Evolutionary conservation across 2,888 invertebrate genomes (phyloP).

Genomic region (Neocrepidodera transversa): DNA sequence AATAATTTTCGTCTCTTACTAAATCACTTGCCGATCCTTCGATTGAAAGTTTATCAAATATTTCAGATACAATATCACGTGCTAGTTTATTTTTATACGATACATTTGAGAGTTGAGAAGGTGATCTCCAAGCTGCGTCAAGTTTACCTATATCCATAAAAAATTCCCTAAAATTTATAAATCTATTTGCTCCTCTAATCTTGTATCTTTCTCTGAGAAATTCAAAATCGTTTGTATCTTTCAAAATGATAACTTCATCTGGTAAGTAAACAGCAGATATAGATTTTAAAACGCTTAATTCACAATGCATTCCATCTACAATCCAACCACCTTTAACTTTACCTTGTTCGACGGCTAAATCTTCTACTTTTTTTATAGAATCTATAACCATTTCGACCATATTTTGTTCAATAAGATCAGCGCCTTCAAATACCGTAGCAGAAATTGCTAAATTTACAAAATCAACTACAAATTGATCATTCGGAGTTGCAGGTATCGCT

Average conservation of each 20-base stretch:
- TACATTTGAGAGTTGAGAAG: conserved; percentile 36
- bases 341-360: conserved; percentile 51
- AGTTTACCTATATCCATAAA: conserved; percentile 48
- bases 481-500: conserved; percentile 50
- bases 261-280: conserved; percentile 62
- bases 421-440: conserved; percentile 56
- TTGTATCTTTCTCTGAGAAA: conserved; percentile 53
- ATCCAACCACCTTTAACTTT: conserved; percentile 65
- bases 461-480: conserved; percentile 61
- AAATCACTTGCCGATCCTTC: neutral
- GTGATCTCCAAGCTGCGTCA: conserved; percentile 50
- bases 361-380: conserved; percentile 58
- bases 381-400: conserved; percentile 59
- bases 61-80: conserved; percentile 37
- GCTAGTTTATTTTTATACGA: conserved; percentile 31
- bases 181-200: conserved; percentile 43
- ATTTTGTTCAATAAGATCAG: conserved; percentile 56
- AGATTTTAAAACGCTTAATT: conserved; percentile 62
- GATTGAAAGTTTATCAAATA: conserved; percentile 35
- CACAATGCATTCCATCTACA: conserved; percentile 66
- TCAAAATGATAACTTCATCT: conserved; percentile 65
- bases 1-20: conserved; percentile 33
- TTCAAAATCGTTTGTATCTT: conserved; percentile 61
- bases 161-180: conserved; percentile 50
- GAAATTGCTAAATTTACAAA: conserved; percentile 61